Evolutionary conservation across 2,113 vertebrate species (phyloP).

Genomic region (Neogobius melanostomus): DNA sequence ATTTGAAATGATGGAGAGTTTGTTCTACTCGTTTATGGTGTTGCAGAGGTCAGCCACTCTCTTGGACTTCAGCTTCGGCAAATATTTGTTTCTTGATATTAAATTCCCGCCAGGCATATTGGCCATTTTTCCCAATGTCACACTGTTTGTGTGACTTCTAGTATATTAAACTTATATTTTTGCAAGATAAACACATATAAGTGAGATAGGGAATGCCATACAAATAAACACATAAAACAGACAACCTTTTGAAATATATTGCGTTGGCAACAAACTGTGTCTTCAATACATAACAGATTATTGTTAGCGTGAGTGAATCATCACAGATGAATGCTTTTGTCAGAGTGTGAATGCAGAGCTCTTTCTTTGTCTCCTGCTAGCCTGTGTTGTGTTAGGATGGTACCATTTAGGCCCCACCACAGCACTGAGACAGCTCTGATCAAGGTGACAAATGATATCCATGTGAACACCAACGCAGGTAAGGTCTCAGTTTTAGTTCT

Average conservation of each 20-base stretch:
- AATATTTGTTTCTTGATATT: conserved; percentile 44
- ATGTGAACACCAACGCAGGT: no score
- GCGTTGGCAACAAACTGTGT: neutral
- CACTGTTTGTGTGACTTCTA: neutral
- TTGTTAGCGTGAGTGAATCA: conserved; percentile 4
- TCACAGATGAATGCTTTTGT: neutral
- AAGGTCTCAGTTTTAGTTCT: no score
- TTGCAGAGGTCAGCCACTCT: neutral
- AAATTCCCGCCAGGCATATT: conserved; percentile 28
- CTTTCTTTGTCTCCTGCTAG: conserved; percentile 12
- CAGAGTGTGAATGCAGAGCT: neutral
- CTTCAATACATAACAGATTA: neutral
- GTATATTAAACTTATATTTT: neutral
- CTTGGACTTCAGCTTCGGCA: conserved; percentile 27
- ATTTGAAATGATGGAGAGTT: conserved; percentile 6
- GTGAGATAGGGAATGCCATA: neutral
- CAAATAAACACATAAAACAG: neutral
- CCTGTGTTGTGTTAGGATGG: neutral
- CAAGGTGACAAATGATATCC: no score
- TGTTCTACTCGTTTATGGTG: conserved; percentile 3
- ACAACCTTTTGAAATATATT: neutral
- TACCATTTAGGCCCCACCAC: no score
- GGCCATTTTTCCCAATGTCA: conserved; percentile 3
- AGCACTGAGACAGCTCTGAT: no score
- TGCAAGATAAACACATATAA: neutral